These are phyloP conservation scores for Lytechinus variegatus DNA, from an alignment of 35 echinoderm and acorn worm species.

Conservation along the genomic window DNA sequence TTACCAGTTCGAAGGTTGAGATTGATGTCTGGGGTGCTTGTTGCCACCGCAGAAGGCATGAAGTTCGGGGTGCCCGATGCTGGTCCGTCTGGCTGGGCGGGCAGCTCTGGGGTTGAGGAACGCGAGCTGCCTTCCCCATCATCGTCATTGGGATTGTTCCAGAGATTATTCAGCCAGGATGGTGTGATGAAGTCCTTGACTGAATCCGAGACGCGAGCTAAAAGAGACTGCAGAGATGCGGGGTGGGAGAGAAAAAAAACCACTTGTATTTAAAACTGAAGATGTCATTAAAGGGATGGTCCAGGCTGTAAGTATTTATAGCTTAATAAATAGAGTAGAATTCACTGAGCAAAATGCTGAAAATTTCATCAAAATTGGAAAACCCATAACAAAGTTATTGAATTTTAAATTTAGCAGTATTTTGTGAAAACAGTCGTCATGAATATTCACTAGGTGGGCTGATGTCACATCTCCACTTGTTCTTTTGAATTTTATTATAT, in stretches of 20 bases:
- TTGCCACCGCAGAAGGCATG: conserved; percentile 36
- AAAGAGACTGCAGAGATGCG: conserved; percentile 55
- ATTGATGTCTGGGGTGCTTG: conserved; percentile 32
- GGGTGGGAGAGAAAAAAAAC: neutral
- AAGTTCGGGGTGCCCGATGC: conserved; percentile 13
- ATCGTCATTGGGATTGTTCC: conserved; percentile 57
- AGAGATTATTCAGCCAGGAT: conserved; percentile 73
- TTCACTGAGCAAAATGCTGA: too few species aligned
- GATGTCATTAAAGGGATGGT: too few species aligned
- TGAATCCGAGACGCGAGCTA: conserved; percentile 53
- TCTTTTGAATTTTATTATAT: too few species aligned
- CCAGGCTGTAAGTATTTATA: too few species aligned
- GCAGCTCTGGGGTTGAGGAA: conserved; percentile 34
- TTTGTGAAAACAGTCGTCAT: too few species aligned
- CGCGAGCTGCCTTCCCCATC: neutral
- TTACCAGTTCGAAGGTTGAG: neutral
- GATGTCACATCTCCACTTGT: too few species aligned
- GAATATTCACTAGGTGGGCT: too few species aligned
- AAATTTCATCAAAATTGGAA: too few species aligned
- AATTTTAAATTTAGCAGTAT: too few species aligned
- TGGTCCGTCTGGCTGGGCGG: neutral
- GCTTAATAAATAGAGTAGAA: too few species aligned
- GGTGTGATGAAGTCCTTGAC: conserved; percentile 69
- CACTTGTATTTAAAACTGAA: too few species aligned
- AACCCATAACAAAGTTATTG: too few species aligned